Conservation (phyloP, 2,113 vertebrate genomes). For the Ptilonorhynchus violaceus region DNA sequence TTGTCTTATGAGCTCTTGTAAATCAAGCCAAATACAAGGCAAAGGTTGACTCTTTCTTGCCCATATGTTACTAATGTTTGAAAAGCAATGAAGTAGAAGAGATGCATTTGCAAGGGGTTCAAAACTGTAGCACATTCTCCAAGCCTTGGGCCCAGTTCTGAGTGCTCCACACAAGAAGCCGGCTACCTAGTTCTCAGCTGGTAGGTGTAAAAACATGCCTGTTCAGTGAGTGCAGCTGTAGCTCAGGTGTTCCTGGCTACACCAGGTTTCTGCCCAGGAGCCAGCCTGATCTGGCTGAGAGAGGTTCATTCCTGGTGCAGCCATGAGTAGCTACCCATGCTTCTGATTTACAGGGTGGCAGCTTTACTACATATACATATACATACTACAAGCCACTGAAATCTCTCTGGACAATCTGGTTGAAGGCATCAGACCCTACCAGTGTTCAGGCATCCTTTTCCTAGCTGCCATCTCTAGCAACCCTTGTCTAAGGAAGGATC, state of each 20-base stretch:
- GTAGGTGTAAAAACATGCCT: not conserved
- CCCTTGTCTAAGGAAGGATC: not conserved
- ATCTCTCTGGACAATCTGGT: not conserved
- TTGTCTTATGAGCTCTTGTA: not conserved
- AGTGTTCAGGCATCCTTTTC: not conserved
- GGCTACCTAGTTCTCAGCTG: not conserved
- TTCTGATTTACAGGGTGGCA: not conserved
- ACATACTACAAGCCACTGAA: not conserved
- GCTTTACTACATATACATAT: not conserved
- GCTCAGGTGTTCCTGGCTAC: not conserved
- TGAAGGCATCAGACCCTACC: not conserved
- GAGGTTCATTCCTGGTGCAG: not conserved
- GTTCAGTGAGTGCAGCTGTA: not conserved
- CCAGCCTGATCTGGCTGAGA: not conserved
- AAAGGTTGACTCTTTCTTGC: not conserved
- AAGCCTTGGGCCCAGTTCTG: not conserved
- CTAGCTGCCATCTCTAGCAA: not conserved
- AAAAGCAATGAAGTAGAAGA: not conserved
- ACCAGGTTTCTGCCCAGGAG: not conserved
- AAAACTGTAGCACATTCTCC: not conserved
- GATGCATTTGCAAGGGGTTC: not conserved
- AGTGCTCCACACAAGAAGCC: not conserved
- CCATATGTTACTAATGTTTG: not conserved
- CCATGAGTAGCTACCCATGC: rapidly evolving
- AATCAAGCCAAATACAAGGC: not conserved